Conservation (phyloP, 2,113 vertebrate species). For the Nothobranchius furzeri region DNA sequence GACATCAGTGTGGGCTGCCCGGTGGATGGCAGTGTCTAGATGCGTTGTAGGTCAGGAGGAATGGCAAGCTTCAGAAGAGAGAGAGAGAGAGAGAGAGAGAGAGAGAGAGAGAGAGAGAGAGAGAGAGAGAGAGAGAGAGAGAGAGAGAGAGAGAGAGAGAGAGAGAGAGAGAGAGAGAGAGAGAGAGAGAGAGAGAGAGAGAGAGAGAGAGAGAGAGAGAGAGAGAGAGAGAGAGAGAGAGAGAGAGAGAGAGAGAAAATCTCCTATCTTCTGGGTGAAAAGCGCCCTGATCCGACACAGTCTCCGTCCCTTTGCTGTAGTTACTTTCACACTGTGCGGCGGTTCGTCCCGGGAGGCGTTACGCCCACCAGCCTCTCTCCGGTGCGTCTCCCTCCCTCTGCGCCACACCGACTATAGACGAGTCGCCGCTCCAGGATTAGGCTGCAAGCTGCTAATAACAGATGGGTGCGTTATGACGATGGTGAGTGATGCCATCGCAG, state of each 20-base stretch:
- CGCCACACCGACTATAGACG: conserved; percentile 40
- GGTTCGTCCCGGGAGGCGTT: conserved; percentile 59
- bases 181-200: too few relatives aligned
- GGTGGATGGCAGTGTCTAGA: conserved; percentile 27
- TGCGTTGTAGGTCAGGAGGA: conserved; percentile 30
- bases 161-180: too few relatives aligned
- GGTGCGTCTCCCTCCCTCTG: conserved; percentile 33
- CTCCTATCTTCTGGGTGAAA: conserved; percentile 13
- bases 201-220: too few relatives aligned
- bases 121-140: not conserved
- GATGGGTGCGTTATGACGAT: conserved; percentile 49
- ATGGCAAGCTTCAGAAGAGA: not conserved
- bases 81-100: too few relatives aligned
- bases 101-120: too few relatives aligned
- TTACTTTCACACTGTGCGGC: conserved; percentile 63
- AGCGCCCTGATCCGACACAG: conserved; percentile 22
- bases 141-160: not conserved
- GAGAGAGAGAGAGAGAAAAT: not conserved
- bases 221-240: too few relatives aligned
- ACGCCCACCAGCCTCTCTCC: conserved; percentile 47
- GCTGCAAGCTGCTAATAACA: conserved; percentile 37
- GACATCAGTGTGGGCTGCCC: conserved; percentile 24
- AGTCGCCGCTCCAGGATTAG: conserved; percentile 43
- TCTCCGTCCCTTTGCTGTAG: conserved; percentile 37
- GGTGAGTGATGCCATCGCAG: conserved; percentile 36